Base-by-base conservation (phyloP, 37 sponge, comb jelly and placozoan species). In the Chondrilla cf. caribensis region DNA sequence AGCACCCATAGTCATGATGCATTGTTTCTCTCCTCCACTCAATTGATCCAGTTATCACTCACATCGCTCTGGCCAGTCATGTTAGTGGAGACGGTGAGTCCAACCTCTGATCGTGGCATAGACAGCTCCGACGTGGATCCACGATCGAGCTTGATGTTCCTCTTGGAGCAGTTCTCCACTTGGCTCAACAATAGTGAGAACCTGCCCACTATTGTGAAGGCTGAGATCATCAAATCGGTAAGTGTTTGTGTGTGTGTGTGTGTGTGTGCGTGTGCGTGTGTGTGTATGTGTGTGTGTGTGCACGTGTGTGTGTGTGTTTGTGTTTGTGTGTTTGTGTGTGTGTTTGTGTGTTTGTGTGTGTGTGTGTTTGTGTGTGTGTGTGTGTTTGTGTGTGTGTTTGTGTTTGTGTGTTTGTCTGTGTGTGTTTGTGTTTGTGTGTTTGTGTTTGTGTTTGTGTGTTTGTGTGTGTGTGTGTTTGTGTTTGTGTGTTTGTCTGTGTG, bases 11-110 rank as follows among this genome's bases (percentile, higher is more conserved):
- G n/a, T n/a, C n/a, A n/a, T n/a, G n/a, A n/a, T n/a, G n/a, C n/a
- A n/a, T n/a, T n/a, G n/a, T n/a, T n/a, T n/a, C n/a, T n/a, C 64
- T n/a, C 25, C 25, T 62, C 29, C 15, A 55, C 57, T 55, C 17
- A 55, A 19, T 55, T 11, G 17, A 7, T 62, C 8, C 92, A 91
- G 57, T 40, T 91, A 24, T 81, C 88, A 2, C 65, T 86, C 38
- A 58, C 38, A 55, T 87, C 88, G 37, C 88, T 87, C 39, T 81
- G 81, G 82, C 88, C 92, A 21, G 47, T 90, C 18, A 76, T 84
- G 80, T 81, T 90, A 1, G 76, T 58, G 21, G 62, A 70, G 2
- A 55, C 39, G 9, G 31, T 58, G 2, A n/a, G 73, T 25, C 80
- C 79, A 26, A 70, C 77, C 0, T 21, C 81, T 42, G 83, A 47